A percentile compares a stretch with the other conserved stretches of the same genome.
phyloP scores from a whole-genome alignment of 2,797 vertebrate genomes.

The Cebuella pygmaea region DNA sequence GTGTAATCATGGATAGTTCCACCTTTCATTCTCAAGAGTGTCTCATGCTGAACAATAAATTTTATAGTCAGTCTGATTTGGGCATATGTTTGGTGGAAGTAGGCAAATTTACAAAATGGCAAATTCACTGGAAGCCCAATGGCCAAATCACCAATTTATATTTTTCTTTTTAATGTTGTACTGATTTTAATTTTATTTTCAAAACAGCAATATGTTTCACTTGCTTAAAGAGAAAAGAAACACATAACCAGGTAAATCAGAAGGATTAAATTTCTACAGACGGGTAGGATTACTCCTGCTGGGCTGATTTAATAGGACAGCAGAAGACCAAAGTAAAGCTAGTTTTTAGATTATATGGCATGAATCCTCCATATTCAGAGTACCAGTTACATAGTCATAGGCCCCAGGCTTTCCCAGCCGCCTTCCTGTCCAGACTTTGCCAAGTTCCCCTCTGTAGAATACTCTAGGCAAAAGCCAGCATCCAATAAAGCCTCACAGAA shows the following conservation, averaged over 20 bases:
- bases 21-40: neutral
- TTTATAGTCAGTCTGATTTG: neutral
- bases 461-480: neutral
- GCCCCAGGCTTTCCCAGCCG: neutral
- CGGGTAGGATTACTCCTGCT: neutral
- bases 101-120: neutral
- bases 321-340: neutral
- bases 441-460: neutral
- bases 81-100: neutral
- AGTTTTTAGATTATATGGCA: neutral
- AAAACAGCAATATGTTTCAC: neutral
- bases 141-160: neutral
- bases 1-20: too few species aligned
- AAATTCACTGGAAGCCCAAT: neutral
- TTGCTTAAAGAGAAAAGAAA: neutral
- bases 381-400: neutral
- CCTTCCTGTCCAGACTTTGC: neutral
- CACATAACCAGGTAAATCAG: neutral
- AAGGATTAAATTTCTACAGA: neutral
- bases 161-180: neutral
- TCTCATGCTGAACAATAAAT: neutral
- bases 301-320: neutral
- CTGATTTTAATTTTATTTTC: neutral
- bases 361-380: neutral
- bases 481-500: neutral